Base-by-base conservation (phyloP, 2,797 vertebrate genomes). In the Cynodonichthys magdalenae region DNA sequence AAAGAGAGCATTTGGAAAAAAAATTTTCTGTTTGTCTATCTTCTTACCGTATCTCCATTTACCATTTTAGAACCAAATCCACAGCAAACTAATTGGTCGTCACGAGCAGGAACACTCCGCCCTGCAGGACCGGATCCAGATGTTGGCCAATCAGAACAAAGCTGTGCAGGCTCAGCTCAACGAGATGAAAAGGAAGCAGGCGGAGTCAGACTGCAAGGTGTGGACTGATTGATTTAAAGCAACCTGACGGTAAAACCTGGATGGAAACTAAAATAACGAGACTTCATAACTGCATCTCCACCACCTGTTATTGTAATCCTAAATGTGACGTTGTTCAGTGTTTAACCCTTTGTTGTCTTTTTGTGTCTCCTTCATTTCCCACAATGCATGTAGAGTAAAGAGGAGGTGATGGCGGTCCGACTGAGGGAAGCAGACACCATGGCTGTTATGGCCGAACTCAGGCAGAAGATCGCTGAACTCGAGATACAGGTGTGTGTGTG, bases 361-460 rank as follows among this genome's bases (percentile, higher is more conserved):
- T 28, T 12, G 51, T 57, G 12, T 51, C 10, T 6, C 4, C 10
- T 51, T 15, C 19, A 10, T 51, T 15, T 5, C 17, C 42, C 18
- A 15, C 29, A 19, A 14, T 53, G 8, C 49, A 12, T 42, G 3
- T 27, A 98, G 96, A 96, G 94, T 89, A 98, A 98, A 90, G 96
- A 98, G 86, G 96, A 97, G 72, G 96, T 97, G 90, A 97, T 98
- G 96, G 96, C 95, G 0, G 96, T 94, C 53, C 92, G 96, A 17
- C 91, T 98, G 75, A 92, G 96, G 62, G 96, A 98, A 87, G 96
- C 96, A 0, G 96, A 98, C 90, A 96, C 95, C 77, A 97, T 98
- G 95, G 96, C 96, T 0, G 95, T 94, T 0, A 92, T 97, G 86
- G 96, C 96, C 1, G 96, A 98, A 80, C 94, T 98, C 87, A 89